Percentiles rank a stretch among this genome's conserved stretches.
Conservation (phyloP, 2,888 invertebrate species). For the Drosophila fulvimacula region DNA sequence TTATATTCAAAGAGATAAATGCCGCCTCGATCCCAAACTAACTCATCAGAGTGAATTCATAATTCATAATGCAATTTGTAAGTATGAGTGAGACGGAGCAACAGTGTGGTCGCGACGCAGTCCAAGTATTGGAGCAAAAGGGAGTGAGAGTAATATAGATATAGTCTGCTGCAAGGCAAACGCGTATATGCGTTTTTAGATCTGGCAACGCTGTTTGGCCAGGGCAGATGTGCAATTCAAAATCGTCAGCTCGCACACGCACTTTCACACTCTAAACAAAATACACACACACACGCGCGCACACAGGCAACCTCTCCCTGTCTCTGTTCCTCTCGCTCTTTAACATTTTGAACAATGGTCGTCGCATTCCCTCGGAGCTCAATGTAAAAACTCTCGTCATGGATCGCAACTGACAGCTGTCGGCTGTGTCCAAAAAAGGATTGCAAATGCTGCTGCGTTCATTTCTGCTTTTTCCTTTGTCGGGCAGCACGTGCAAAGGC, state of each 20-base stretch:
- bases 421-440: conserved; percentile 58
- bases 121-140: background rate
- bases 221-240: conserved; percentile 35
- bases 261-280: background rate
- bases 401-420: conserved; percentile 48
- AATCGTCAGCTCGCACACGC: conserved; percentile 47
- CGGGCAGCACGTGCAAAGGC: conserved; percentile 61
- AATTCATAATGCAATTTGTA: conserved; percentile 73
- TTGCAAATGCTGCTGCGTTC: conserved; percentile 42
- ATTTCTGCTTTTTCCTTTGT: conserved; percentile 7
- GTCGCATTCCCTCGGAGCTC: conserved; percentile 8
- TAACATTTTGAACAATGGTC: conserved; percentile 34
- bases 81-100: conserved; percentile 37
- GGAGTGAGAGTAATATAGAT: background rate
- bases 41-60: conserved; percentile 50
- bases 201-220: conserved; percentile 39
- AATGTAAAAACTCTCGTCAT: conserved; percentile 35
- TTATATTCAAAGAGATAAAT: conserved; percentile 40
- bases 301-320: background rate
- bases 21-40: conserved; percentile 9
- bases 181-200: conserved; percentile 40
- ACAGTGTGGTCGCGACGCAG: background rate
- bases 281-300: background rate
- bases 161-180: conserved; percentile 19
- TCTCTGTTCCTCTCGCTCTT: background rate